These are phyloP conservation scores for Vollenhovia emeryi DNA, from an alignment of 1,140 invertebrate genomes.

Conservation along the genomic window DNA sequence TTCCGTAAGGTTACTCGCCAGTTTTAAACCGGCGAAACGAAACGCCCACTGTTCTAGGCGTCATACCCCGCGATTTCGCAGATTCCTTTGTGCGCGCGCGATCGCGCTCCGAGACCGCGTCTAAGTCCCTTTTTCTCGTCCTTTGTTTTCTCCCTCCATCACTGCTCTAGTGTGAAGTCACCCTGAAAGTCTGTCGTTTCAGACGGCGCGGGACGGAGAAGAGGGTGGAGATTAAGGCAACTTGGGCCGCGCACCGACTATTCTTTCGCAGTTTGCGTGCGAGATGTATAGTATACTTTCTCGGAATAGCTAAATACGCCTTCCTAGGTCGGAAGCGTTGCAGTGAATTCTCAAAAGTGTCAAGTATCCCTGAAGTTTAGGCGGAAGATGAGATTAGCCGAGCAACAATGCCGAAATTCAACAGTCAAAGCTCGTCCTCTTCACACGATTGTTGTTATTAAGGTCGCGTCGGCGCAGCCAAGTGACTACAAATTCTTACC, in stretches of 20 bases:
- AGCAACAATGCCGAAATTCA: neutral
- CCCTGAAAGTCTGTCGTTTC: conserved; percentile 63
- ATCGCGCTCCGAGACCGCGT: neutral
- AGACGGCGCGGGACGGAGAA: neutral
- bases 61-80: conserved; percentile 49
- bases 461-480: neutral
- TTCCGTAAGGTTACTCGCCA: neutral
- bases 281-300: conserved; percentile 60
- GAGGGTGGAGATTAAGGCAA: conserved; percentile 66
- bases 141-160: neutral
- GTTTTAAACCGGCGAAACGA: conserved; percentile 2
- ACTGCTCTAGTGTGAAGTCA: conserved; percentile 43
- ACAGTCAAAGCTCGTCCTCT: neutral
- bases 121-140: neutral
- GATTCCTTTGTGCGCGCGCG: conserved; percentile 56
- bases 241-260: conserved; percentile 53
- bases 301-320: conserved; percentile 50
- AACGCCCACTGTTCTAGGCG: conserved; percentile 6
- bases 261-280: conserved; percentile 47
- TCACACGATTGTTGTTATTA: neutral
- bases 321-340: conserved; percentile 51
- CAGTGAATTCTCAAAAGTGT: conserved; percentile 48
- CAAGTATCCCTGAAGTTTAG: neutral
- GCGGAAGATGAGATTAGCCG: neutral
- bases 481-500: neutral